phyloP scores from a whole-genome alignment of 2,113 vertebrate species.

The Salvelinus namaycush region DNA sequence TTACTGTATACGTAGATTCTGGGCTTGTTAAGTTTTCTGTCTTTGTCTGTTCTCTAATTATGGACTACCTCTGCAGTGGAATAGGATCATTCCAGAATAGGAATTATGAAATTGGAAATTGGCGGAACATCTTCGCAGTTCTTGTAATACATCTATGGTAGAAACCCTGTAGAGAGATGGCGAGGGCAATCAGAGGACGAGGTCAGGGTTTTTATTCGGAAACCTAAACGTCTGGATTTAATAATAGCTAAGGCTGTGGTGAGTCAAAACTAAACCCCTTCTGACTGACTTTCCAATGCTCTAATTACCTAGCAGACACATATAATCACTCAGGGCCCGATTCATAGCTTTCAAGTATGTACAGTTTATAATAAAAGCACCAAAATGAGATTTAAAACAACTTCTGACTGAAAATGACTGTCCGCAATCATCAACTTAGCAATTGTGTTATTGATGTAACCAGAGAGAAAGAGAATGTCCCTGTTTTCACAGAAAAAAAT shows the following conservation, averaged over 20 bases:
- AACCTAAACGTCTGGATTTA: constrained; percentile 7
- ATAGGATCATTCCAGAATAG: not conserved
- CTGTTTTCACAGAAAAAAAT: not conserved
- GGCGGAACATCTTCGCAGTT: no score
- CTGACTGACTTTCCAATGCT: not conserved
- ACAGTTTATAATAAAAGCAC: no score
- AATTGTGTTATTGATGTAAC: not conserved
- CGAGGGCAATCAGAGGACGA: not conserved
- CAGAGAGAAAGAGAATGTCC: not conserved
- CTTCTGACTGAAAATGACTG: not conserved
- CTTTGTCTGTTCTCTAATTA: no score
- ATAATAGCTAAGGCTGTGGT: not conserved
- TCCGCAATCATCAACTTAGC: not conserved
- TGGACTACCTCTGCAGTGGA: no score
- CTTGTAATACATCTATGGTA: not conserved
- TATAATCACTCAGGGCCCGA: not conserved
- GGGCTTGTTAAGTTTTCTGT: no score
- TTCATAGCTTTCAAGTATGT: not conserved
- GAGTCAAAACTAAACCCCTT: not conserved
- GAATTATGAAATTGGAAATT: no score
- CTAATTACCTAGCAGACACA: not conserved
- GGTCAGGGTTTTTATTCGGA: not conserved
- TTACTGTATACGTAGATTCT: no score
- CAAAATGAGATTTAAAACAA: not conserved
- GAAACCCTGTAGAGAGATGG: not conserved